Base-by-base conservation (phyloP, 1,140 invertebrate genomes). In the Neuroterus valhalla region DNA sequence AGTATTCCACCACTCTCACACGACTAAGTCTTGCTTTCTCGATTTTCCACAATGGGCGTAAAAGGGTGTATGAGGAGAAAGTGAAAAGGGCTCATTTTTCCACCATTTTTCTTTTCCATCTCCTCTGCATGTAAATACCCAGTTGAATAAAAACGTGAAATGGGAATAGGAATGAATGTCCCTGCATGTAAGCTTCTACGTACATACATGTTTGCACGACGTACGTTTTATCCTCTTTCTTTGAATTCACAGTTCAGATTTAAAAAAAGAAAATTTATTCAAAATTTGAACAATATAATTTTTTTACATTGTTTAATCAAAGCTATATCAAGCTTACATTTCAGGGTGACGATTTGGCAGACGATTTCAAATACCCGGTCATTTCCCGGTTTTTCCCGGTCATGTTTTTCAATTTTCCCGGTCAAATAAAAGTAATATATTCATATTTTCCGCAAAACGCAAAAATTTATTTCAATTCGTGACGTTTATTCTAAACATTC, bases 51-150 rank as follows among this genome's bases (percentile, higher is more conserved):
- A 26, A 38, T 19, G 12, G 52, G 23, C 10, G 52, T 31, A 31
- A 62, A 62, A 62, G 23, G 4, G 55, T 14, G 26, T 31, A 62
- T 12, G 50, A 62, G n/a, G 31, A 31, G 55, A 31, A 31, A 62
- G 52, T 62, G 26, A 62, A 62, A 23, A 62, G 55, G 55, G 55
- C 55, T 62, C 55, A 62, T 31, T 62, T 62, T 62, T 62, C 55
- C 21, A 23, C n/a, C 46, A 48, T 48, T 48, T 48, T 48, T 48
- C 26, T 62, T 52, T 21, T 3, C 12, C 23, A 15, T 31, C 55
- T 31, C 21, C 55, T 31, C 21, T 21, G 26, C 6, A 62, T 31
- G 55, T 62, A 62, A 62, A 62, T 23, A 4, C 23, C 55, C 12
- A 62, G 55, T 23, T 38, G 26, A 62, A 62, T 62, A 62, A 62